Evolutionary conservation across 2,797 vertebrate genomes (phyloP), one percentile per base, ranked within the genome.

Genomic region (Heterohyrax brucei): DNA sequence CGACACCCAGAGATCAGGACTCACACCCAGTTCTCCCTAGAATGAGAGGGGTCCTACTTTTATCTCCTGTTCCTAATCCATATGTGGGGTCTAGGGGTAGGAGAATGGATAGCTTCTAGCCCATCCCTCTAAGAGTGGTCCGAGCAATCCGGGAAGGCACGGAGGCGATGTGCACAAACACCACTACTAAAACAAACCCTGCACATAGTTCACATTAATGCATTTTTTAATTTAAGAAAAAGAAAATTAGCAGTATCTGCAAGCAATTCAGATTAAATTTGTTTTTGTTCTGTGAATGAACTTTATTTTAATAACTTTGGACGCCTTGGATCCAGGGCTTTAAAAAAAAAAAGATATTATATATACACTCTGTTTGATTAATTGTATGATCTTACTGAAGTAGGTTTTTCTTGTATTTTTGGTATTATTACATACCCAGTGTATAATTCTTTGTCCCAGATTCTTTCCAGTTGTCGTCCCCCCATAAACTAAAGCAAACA

Each of bases 271-370:
- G 99, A 99, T 99, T 99, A 99, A 99, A 99, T 98, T 99, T 99
- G 99, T 99, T 99, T 99, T 99, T 99, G 99, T 99, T 99, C 99
- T 99, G 99, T 99, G 99, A 99, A 99, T 99, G 99, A 99, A 99
- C 99, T 99, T 99, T 99, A 99, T 99, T 99, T 99, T 99, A 99
- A 99, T 99, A 99, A 99, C 99, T 99, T 99, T 99, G 99, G 99
- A 99, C 98, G 99, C 99, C 99, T 99, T 99, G 99, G 99, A 99
- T 99, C 99, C 99, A 99, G 99, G 99, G 99, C 99, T 99, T 99
- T 98, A 98, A 99, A 99, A 98, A 98, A 97, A 98, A 98, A 98
- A 73, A 98, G 98, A 99, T 99, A 99, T 99, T 97, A 99, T 98
- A 98, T 98, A 98, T 98, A 98, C 93, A 98, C 98, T 99, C 98